These are phyloP conservation scores for Chamaetylas fuelleborni DNA, from an alignment of 2,113 vertebrate species.

Conservation along the genomic window DNA sequence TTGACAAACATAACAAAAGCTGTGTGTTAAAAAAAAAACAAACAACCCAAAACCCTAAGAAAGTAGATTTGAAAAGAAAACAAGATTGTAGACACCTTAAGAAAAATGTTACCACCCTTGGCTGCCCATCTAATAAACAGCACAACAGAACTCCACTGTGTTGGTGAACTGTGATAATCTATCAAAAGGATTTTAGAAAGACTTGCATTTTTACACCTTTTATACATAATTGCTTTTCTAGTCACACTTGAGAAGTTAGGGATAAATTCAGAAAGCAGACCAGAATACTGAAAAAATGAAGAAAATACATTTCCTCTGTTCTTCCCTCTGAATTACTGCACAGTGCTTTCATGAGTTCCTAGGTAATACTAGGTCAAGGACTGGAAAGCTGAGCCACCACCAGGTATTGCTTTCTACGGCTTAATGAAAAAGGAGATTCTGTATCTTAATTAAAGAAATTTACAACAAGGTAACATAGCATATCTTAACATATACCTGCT, in stretches of 20 bases:
- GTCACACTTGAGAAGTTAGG: not conserved
- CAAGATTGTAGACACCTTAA: not conserved
- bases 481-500: not conserved
- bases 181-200: not conserved
- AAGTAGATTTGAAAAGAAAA: not conserved
- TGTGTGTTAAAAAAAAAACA: fast-evolving
- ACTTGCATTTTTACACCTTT: not conserved
- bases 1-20: not conserved
- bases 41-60: not conserved
- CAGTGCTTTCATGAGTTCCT: not conserved
- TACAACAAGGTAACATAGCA: not conserved
- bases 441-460: not conserved
- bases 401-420: not conserved
- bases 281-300: not conserved
- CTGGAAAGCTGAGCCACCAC: not conserved
- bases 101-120: not conserved
- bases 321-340: not conserved
- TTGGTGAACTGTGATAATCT: not conserved
- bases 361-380: not conserved
- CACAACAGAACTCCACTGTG: not conserved
- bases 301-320: not conserved
- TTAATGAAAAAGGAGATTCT: not conserved
- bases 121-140: not conserved
- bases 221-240: not conserved
- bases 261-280: not conserved